A percentile compares a stretch with the other conserved stretches of the same genome.
Evolutionary conservation across 1,140 invertebrate genomes (phyloP).

Genomic region (Chrysoperla carnea): DNA sequence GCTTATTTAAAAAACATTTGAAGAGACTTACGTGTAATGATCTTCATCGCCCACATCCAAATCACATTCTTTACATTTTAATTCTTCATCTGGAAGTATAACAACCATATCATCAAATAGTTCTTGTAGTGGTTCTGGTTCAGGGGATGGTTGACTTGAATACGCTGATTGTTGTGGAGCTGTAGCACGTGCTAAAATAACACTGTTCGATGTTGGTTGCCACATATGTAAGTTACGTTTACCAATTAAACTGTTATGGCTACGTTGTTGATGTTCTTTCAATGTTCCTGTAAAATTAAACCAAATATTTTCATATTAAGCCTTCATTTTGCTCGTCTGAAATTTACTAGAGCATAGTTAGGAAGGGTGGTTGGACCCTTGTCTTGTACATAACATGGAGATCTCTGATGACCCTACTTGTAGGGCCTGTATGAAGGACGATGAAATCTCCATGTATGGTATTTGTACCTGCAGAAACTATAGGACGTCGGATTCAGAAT

Average conservation of each 20-base stretch:
- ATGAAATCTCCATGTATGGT: too few species aligned
- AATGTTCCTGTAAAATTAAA: conserved; percentile 22
- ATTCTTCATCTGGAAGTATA: conserved; percentile 26
- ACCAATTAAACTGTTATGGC: conserved; percentile 23
- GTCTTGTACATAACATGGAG: too few species aligned
- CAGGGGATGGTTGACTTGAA: background rate
- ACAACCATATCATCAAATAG: conserved; percentile 18
- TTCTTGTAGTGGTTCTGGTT: background rate
- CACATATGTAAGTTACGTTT: background rate
- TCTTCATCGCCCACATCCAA: conserved; percentile 38
- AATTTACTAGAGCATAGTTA: too few species aligned
- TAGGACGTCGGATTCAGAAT: too few species aligned
- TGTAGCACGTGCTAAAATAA: background rate
- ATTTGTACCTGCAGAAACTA: too few species aligned
- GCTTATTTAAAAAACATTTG: conserved; percentile 5
- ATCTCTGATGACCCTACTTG: too few species aligned
- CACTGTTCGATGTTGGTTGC: background rate
- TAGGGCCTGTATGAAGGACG: too few species aligned
- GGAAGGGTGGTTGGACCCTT: too few species aligned
- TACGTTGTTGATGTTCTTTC: conserved; percentile 31
- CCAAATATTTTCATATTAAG: background rate
- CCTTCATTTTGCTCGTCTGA: background rate
- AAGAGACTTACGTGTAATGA: conserved; percentile 55
- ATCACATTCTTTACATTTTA: conserved; percentile 49
- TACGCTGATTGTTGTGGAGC: background rate